These are phyloP conservation scores for Drosophila atripex DNA, from an alignment of 2,888 invertebrate species.

Conservation along the genomic window DNA sequence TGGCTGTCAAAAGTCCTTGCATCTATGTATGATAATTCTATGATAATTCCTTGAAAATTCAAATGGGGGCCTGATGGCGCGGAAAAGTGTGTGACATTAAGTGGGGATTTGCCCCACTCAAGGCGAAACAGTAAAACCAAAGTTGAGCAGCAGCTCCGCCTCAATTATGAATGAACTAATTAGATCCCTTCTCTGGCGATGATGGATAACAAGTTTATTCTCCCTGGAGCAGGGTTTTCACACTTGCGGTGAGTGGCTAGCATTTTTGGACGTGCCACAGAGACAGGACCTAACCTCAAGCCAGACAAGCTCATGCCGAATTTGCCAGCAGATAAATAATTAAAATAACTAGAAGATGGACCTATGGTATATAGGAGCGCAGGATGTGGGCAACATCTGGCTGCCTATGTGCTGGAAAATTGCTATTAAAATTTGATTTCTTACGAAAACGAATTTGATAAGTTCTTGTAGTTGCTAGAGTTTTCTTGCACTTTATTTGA, in stretches of 20 bases:
- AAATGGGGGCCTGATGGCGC: slow-evolving; percentile 57
- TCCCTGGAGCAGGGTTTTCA: slow-evolving; percentile 49
- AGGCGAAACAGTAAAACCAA: slow-evolving; percentile 12
- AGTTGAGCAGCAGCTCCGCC: slow-evolving; percentile 45
- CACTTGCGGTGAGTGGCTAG: slow-evolving; percentile 50
- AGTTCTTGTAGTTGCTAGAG: slow-evolving; percentile 15
- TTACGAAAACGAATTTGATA: slow-evolving; percentile 23
- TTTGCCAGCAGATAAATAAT: slow-evolving; percentile 59
- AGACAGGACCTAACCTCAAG: slow-evolving; percentile 18
- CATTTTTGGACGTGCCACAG: slow-evolving; percentile 24
- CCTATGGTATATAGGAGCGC: not conserved
- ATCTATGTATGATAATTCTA: slow-evolving; percentile 44
- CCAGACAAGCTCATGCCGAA: slow-evolving; percentile 37
- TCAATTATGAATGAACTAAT: slow-evolving; percentile 74
- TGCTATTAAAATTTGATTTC: slow-evolving; percentile 36
- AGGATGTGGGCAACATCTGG: not conserved
- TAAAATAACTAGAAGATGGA: slow-evolving; percentile 36
- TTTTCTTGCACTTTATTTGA: slow-evolving; percentile 10
- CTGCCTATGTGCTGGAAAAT: slow-evolving; percentile 11
- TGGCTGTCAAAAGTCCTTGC: slow-evolving; percentile 46
- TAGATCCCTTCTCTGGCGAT: slow-evolving; percentile 50
- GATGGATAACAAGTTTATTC: slow-evolving; percentile 33
- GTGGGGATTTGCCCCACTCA: slow-evolving; percentile 17
- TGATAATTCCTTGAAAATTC: slow-evolving; percentile 40
- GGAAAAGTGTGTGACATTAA: slow-evolving; percentile 44